Conservation (phyloP, 2,797 vertebrate species). For the Decapterus maruadsi region DNA sequence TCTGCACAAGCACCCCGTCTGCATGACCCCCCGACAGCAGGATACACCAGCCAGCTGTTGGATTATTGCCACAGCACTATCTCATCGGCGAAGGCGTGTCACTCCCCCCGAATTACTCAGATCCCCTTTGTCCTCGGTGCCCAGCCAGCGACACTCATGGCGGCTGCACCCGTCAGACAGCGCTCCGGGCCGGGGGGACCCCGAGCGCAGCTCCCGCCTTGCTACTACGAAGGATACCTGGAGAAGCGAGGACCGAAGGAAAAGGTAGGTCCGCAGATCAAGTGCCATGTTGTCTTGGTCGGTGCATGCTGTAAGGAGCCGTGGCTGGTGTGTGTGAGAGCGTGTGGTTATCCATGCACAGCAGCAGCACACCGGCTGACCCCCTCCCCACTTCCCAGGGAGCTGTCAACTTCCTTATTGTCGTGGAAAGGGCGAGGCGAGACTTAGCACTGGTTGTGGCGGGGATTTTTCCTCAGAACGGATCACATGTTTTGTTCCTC, state of each 20-base stretch:
- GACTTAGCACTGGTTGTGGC: background rate
- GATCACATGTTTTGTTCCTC: constrained; percentile 9
- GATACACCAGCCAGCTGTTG: constrained; percentile 76
- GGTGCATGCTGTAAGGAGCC: constrained; percentile 21
- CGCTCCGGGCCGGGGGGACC: constrained; percentile 79
- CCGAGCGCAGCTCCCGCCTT: constrained; percentile 83
- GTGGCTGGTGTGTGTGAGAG: constrained; percentile 13
- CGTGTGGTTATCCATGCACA: background rate
- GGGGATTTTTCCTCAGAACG: constrained; percentile 19
- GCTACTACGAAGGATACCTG: constrained; percentile 90
- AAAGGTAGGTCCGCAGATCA: constrained; percentile 78
- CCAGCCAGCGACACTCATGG: constrained; percentile 85
- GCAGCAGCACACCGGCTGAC: constrained; percentile 50
- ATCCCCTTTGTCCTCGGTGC: constrained; percentile 85
- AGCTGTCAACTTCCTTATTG: constrained; percentile 81
- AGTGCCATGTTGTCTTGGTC: constrained; percentile 50
- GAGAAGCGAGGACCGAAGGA: constrained; percentile 88
- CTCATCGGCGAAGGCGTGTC: constrained; percentile 86
- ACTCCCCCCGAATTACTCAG: constrained; percentile 73
- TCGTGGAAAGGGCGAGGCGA: constrained; percentile 73
- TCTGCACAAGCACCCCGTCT: constrained; percentile 38
- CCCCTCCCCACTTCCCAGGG: constrained; percentile 46
- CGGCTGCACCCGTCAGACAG: constrained; percentile 85
- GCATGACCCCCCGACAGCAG: constrained; percentile 60
- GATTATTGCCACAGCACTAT: constrained; percentile 75